Conservation (phyloP, 2,113 vertebrate species). For the Silurus glanis region DNA sequence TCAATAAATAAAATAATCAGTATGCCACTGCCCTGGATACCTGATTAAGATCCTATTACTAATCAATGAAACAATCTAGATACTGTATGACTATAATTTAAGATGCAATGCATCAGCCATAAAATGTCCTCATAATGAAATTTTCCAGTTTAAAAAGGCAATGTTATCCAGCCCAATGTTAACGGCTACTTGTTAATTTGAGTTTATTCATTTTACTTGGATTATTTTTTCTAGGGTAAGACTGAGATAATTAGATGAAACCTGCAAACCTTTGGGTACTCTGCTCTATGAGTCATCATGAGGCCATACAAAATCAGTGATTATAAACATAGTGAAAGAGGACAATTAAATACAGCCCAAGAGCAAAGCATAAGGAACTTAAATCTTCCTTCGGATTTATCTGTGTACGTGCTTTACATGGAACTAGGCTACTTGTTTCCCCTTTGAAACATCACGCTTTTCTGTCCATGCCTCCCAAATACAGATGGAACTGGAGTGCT, state of each 20-base stretch:
- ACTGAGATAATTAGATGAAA: conserved; percentile 1
- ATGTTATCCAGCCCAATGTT: conserved; percentile 50
- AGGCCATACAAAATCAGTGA: neutral
- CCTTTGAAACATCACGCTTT: conserved; percentile 16
- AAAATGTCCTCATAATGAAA: neutral
- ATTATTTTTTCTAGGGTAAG: neutral
- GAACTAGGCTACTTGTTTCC: neutral
- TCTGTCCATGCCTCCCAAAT: conserved; percentile 9
- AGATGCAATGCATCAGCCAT: neutral
- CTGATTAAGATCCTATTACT: too few species aligned
- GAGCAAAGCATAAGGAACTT: neutral
- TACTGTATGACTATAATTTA: neutral
- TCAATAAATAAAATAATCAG: neutral
- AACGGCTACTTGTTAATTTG: neutral
- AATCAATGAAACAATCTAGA: neutral
- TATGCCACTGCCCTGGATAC: neutral
- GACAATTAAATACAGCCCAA: neutral
- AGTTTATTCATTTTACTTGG: neutral
- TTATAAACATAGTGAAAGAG: neutral
- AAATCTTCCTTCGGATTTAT: neutral
- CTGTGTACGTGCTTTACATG: neutral
- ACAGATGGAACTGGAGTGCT: conserved; percentile 44
- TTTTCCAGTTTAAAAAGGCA: neutral
- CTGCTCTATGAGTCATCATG: neutral
- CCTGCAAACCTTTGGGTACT: neutral